Conservation (phyloP, 2,888 invertebrate genomes). For the Macaria notata region DNA sequence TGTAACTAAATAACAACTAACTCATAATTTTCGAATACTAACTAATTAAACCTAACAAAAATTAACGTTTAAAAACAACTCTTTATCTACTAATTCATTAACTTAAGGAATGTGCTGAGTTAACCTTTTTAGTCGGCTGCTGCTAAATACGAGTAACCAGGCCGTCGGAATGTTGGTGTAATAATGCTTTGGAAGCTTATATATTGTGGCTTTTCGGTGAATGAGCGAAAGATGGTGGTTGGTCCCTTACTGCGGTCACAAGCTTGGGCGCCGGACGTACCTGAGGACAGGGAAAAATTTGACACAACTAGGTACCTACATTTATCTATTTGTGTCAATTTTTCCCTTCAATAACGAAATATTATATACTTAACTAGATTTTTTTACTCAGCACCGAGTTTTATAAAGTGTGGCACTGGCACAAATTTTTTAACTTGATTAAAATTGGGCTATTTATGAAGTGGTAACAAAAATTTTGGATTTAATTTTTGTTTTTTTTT, state of each 20-base stretch:
- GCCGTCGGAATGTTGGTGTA: constrained; percentile 18
- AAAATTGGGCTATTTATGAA: constrained; percentile 1
- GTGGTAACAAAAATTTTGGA: constrained; percentile 19
- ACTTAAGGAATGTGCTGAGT: too few relatives aligned
- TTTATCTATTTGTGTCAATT: constrained; percentile 13
- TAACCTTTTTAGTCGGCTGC: too few relatives aligned
- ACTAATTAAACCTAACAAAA: constrained; percentile 10
- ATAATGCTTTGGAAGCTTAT: constrained; percentile 16
- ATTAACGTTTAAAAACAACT: background rate
- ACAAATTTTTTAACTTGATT: constrained; percentile 20
- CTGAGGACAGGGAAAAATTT: constrained; percentile 24
- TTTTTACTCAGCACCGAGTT: constrained; percentile 11
- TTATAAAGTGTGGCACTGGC: constrained; percentile 24
- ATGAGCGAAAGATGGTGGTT: constrained; percentile 61
- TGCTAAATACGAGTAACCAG: constrained; percentile 1
- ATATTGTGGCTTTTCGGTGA: constrained; percentile 42
- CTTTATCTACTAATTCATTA: constrained; percentile 9
- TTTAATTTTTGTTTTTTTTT: background rate
- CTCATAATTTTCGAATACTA: constrained; percentile 12
- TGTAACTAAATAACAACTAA: constrained; percentile 11
- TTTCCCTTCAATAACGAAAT: constrained; percentile 10
- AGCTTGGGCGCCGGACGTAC: constrained; percentile 70
- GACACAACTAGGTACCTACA: constrained; percentile 8
- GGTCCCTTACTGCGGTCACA: constrained; percentile 43
- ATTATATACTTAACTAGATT: too few relatives aligned